Conservation (phyloP, 2,888 invertebrate genomes). For the Caenorhabditis sp. region DNA sequence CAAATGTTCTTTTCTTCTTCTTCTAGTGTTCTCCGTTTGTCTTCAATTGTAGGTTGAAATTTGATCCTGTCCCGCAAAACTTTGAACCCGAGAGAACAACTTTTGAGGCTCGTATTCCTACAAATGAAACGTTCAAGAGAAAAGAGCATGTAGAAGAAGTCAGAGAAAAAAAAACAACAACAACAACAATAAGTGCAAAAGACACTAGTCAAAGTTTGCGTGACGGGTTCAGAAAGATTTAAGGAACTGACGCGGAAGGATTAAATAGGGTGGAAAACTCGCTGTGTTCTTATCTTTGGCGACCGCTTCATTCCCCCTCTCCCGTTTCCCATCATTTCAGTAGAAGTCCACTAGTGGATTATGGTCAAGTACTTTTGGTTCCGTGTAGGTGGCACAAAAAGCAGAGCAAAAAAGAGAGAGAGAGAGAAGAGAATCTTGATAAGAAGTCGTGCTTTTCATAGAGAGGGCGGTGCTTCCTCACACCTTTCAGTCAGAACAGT, state of each 20-base stretch:
- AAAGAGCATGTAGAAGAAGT: no score
- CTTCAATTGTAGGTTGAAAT: neutral
- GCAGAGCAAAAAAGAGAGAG: neutral
- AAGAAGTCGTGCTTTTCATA: neutral
- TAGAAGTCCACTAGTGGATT: slow-evolving; percentile 25
- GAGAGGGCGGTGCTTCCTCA: neutral
- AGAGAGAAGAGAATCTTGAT: neutral
- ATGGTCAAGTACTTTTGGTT: slow-evolving; percentile 17
- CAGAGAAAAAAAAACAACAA: slow-evolving; percentile 13
- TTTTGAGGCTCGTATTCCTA: neutral
- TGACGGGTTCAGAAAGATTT: slow-evolving; percentile 54
- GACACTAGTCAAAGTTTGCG: slow-evolving; percentile 34
- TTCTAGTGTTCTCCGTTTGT: neutral
- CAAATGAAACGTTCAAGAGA: neutral
- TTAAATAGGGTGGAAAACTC: slow-evolving; percentile 60
- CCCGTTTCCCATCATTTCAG: slow-evolving; percentile 5
- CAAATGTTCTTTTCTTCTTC: neutral
- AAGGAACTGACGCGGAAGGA: slow-evolving; percentile 37
- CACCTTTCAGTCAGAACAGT: neutral
- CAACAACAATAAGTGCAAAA: slow-evolving; percentile 33
- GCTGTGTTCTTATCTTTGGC: slow-evolving; percentile 51
- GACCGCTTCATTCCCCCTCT: slow-evolving; percentile 9
- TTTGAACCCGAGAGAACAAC: slow-evolving; percentile 2
- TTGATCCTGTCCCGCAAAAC: neutral
- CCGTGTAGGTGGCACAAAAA: slow-evolving; percentile 12